A percentile compares a stretch with the other conserved stretches of the same genome.
Evolutionary conservation across 2,888 invertebrate genomes (phyloP).

Genomic region (Crepidodera aurea): DNA sequence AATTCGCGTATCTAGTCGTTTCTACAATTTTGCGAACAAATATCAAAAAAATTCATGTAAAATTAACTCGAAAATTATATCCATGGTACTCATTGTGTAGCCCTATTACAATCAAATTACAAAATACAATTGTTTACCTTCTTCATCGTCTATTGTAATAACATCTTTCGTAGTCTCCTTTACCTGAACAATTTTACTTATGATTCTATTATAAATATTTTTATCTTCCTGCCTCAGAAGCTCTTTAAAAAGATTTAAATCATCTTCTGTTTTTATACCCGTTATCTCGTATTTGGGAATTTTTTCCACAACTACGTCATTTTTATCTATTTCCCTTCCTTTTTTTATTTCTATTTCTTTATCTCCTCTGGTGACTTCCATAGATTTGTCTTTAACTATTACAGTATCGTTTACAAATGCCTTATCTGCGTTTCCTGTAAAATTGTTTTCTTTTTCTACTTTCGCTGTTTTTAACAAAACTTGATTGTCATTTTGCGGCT

Average conservation of each 20-base stretch:
- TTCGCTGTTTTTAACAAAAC: neutral
- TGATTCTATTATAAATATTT: slow-evolving; percentile 23
- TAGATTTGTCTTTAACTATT: slow-evolving; percentile 43
- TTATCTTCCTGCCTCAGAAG: slow-evolving; percentile 25
- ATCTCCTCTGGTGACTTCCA: slow-evolving; percentile 43
- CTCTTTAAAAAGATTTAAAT: slow-evolving; percentile 27
- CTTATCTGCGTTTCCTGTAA: neutral
- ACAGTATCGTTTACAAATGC: slow-evolving; percentile 22
- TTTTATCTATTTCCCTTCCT: neutral
- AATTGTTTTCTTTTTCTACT: neutral
- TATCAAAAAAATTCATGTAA: too few relatives aligned
- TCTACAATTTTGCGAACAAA: too few relatives aligned
- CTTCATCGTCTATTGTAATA: slow-evolving; percentile 27
- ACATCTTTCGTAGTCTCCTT: slow-evolving; percentile 18
- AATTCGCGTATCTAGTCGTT: too few relatives aligned
- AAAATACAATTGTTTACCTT: too few relatives aligned
- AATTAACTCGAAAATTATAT: too few relatives aligned
- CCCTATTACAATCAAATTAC: too few relatives aligned
- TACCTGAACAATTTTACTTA: slow-evolving; percentile 17
- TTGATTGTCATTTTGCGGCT: neutral
- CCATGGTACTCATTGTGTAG: too few relatives aligned
- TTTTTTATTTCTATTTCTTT: neutral
- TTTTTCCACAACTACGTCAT: slow-evolving; percentile 4
- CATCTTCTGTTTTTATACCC: slow-evolving; percentile 17
- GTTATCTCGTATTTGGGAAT: neutral